Conservation (phyloP, 2,113 vertebrate genomes). For the Arvicanthis niloticus region DNA sequence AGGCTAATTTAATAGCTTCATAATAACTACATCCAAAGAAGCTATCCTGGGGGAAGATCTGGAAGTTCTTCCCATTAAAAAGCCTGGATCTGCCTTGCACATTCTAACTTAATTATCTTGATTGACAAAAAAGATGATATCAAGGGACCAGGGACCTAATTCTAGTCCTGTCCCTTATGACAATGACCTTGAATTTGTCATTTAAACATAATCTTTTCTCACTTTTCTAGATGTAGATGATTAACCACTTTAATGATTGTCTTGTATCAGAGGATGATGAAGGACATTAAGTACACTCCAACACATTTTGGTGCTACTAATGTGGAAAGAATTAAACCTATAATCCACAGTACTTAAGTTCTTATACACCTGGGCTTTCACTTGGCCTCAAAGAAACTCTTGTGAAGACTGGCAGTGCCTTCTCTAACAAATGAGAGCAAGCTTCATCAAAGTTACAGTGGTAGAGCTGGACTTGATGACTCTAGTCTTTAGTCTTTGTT, state of each 20-base stretch:
- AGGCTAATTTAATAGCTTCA: slow-evolving; percentile 64
- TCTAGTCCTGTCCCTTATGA: slow-evolving; percentile 52
- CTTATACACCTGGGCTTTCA: neutral
- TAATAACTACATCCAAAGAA: slow-evolving; percentile 68
- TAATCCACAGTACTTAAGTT: slow-evolving; percentile 46
- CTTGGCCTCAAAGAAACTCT: neutral
- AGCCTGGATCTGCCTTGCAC: neutral
- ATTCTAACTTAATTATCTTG: slow-evolving; percentile 72
- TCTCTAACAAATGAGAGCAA: slow-evolving; percentile 12
- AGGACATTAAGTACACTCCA: neutral
- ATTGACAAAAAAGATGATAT: neutral
- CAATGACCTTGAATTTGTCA: slow-evolving; percentile 64
- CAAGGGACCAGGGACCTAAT: slow-evolving; percentile 66
- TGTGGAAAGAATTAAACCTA: neutral
- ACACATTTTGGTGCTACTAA: slow-evolving; percentile 18
- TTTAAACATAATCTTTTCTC: slow-evolving; percentile 65
- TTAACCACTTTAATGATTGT: slow-evolving; percentile 60
- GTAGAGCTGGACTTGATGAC: neutral
- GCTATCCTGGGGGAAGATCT: slow-evolving; percentile 25
- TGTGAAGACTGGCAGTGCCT: neutral
- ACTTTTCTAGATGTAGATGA: slow-evolving; percentile 63
- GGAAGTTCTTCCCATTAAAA: slow-evolving; percentile 50
- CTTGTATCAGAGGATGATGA: slow-evolving; percentile 42
- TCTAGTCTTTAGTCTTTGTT: neutral
- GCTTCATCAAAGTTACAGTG: neutral